Conservation (phyloP, 2,113 vertebrate species). For the Hypanus sabinus region DNA sequence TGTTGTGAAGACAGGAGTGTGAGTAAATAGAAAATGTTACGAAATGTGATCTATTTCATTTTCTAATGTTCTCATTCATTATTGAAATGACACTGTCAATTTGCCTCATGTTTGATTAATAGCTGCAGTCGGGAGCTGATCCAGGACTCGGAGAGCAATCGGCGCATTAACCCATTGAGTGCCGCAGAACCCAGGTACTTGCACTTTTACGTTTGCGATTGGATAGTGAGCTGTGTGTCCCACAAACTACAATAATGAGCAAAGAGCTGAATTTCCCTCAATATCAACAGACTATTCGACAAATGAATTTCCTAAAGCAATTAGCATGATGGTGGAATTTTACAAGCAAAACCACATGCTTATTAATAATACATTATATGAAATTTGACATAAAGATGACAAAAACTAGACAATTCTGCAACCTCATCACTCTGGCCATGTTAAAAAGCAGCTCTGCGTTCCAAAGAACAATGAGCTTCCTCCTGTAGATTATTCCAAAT, state of each 20-base stretch:
- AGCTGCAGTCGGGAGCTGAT: not conserved
- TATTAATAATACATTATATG: not conserved
- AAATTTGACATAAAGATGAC: not conserved
- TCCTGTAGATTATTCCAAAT: too few species aligned
- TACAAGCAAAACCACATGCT: not conserved
- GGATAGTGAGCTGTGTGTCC: too few species aligned
- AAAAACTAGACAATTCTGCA: not conserved
- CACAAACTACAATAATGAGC: not conserved
- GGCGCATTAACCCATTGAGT: not conserved
- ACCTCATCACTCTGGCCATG: not conserved
- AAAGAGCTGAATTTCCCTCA: not conserved
- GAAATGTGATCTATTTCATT: conserved; percentile 18
- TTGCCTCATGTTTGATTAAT: conserved; percentile 9
- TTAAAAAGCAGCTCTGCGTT: not conserved
- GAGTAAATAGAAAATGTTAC: not conserved
- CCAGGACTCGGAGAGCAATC: not conserved
- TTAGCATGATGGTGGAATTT: not conserved
- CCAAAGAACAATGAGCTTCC: not conserved
- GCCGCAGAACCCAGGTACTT: not conserved
- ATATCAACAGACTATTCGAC: not conserved
- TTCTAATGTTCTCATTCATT: conserved; percentile 23
- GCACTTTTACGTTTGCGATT: not conserved
- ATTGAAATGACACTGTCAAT: conserved; percentile 22
- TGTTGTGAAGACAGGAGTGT: not conserved
- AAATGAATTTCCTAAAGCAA: too few species aligned